Conservation (phyloP, 2,797 vertebrate genomes). For the Microctenopoma steveboyesi region DNA sequence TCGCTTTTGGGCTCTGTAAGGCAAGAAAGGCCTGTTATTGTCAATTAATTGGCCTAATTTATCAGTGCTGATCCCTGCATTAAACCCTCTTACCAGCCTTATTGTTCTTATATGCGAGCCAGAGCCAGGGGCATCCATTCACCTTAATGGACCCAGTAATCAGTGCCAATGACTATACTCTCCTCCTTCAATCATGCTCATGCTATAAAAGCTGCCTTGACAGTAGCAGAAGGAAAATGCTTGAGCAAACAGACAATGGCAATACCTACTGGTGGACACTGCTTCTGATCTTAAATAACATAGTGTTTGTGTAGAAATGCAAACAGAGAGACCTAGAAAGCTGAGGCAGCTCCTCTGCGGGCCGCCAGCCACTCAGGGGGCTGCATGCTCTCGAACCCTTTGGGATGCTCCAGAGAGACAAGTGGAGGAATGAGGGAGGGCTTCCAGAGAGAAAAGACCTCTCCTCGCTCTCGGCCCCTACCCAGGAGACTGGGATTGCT, state of each 20-base stretch:
- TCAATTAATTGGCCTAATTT: conserved; percentile 77
- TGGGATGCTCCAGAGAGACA: conserved; percentile 66
- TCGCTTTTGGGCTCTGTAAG: conserved; percentile 94
- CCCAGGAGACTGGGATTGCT: conserved; percentile 75
- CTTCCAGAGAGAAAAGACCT: conserved; percentile 73
- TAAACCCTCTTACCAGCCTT: conserved; percentile 71
- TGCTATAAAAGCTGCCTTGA: conserved; percentile 54
- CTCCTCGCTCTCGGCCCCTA: conserved; percentile 69
- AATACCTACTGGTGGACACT: conserved; percentile 58
- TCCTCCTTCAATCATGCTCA: conserved; percentile 69
- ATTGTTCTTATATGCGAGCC: conserved; percentile 74
- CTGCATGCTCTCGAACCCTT: conserved; percentile 66
- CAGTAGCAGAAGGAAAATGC: conserved; percentile 52
- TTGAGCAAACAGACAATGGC: conserved; percentile 66
- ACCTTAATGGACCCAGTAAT: conserved; percentile 81
- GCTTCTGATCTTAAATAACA: conserved; percentile 63
- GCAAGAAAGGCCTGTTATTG: conserved; percentile 65
- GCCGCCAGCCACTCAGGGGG: conserved; percentile 62
- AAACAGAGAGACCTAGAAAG: conserved; percentile 68
- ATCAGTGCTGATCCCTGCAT: conserved; percentile 74
- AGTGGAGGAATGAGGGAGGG: conserved; percentile 67
- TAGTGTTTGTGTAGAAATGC: conserved; percentile 58
- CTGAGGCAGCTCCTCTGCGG: conserved; percentile 73
- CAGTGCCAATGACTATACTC: conserved; percentile 75
- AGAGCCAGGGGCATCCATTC: conserved; percentile 67